Evolutionary conservation across 1,140 invertebrate genomes (phyloP).

Genomic region (Drosophila albomicans): DNA sequence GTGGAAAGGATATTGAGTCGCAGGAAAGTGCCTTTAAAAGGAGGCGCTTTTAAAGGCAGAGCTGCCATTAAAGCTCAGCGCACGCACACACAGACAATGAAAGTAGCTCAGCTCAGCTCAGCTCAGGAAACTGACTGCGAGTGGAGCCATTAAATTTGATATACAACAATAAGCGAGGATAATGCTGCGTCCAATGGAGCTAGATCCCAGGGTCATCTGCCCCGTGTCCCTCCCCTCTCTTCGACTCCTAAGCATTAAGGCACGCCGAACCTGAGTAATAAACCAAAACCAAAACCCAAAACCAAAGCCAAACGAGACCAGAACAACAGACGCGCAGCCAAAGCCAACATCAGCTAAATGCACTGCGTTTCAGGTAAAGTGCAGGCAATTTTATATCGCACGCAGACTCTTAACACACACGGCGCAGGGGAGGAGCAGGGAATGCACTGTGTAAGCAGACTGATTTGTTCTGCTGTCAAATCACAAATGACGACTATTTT

Average conservation of each 20-base stretch:
- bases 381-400: constrained; percentile 19
- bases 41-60: constrained; percentile 36
- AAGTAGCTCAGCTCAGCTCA: constrained; percentile 46
- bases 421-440: background rate
- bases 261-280: constrained; percentile 1
- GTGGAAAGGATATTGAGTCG: background rate
- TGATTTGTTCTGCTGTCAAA: no score
- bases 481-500: no score
- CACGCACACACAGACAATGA: constrained; percentile 52
- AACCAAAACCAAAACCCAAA: background rate
- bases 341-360: constrained; percentile 5
- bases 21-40: constrained; percentile 38
- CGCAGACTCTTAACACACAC: background rate
- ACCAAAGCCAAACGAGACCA: background rate
- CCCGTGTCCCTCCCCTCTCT: background rate
- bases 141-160: constrained; percentile 74
- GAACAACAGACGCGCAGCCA: background rate
- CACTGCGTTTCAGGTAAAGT: constrained; percentile 49
- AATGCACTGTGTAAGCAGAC: background rate
- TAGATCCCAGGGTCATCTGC: constrained; percentile 16
- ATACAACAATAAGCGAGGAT: constrained; percentile 79
- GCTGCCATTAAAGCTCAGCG: constrained; percentile 50
- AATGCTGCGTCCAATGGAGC: constrained; percentile 59
- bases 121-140: constrained; percentile 63
- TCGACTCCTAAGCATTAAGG: background rate